Evolutionary conservation across 2,113 vertebrate species (phyloP).

Genomic region (Notarius lentiginosus): DNA sequence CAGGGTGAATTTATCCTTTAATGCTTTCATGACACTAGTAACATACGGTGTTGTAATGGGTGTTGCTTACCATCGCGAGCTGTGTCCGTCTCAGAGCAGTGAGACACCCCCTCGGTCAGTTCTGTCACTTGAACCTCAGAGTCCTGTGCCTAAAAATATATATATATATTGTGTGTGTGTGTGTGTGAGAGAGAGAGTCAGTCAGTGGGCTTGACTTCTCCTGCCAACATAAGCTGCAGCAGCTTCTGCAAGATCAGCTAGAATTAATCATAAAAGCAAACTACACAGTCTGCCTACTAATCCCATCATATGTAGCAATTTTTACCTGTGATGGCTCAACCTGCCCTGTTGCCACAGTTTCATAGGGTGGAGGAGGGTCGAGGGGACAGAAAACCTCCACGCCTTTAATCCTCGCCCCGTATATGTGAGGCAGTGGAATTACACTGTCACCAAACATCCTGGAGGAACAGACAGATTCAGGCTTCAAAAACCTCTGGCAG

Average conservation of each 20-base stretch:
- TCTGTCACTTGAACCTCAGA: constrained; percentile 54
- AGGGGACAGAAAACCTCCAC: constrained; percentile 79
- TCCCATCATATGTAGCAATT: background rate
- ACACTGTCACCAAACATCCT: constrained; percentile 69
- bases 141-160: constrained; percentile 50
- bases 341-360: constrained; percentile 65
- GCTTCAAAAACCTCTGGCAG: background rate
- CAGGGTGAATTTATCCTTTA: background rate
- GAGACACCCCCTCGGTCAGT: constrained; percentile 43
- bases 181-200: background rate
- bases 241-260: background rate
- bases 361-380: constrained; percentile 81
- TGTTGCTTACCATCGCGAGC: constrained; percentile 37
- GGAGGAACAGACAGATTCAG: constrained; percentile 37
- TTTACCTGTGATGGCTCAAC: constrained; percentile 70
- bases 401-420: constrained; percentile 71
- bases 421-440: constrained; percentile 77
- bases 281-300: background rate
- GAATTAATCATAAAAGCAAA: background rate
- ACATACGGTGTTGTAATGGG: background rate
- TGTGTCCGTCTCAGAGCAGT: constrained; percentile 33
- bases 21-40: background rate
- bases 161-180: background rate
- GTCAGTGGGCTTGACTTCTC: constrained; percentile 6
- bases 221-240: constrained; percentile 26